phyloP scores from a whole-genome alignment of 23 tunicate genomes.

The Clavelina lepadiformis region DNA sequence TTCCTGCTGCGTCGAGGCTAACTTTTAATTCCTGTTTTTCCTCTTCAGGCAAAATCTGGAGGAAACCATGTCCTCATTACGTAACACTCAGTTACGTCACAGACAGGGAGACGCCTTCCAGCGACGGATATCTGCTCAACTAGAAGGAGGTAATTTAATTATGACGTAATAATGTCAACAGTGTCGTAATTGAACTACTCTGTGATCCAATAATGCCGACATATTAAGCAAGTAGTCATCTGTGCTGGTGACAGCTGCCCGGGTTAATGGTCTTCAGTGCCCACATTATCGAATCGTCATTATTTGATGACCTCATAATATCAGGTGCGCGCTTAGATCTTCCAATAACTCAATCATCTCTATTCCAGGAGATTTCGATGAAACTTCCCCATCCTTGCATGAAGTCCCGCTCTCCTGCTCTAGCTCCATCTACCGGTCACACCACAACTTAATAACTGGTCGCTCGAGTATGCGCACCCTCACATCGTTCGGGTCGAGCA shows the following conservation, averaged over 20 bases:
- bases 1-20: neutral
- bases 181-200: too few species aligned
- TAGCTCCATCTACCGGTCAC: conserved; percentile 43
- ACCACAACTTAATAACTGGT: conserved; percentile 27
- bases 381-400: conserved; percentile 10
- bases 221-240: too few species aligned
- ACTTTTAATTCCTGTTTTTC: neutral
- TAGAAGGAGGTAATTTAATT: conserved; percentile 45
- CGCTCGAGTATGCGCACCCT: conserved; percentile 37
- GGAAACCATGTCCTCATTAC: conserved; percentile 70
- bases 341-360: too few species aligned
- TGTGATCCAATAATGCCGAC: too few species aligned
- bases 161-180: too few species aligned
- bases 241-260: too few species aligned
- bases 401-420: conserved; percentile 38
- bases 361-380: conserved; percentile 23
- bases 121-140: conserved; percentile 73
- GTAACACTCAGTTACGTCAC: conserved; percentile 73
- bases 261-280: too few species aligned
- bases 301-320: too few species aligned
- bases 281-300: too few species aligned
- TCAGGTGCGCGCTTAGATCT: too few species aligned
- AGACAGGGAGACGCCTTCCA: conserved; percentile 47
- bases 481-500: conserved; percentile 1
- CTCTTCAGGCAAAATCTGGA: conserved; percentile 65